Evolutionary conservation across 2,888 invertebrate genomes (phyloP), one percentile per base, ranked within the genome.

Genomic region (Parnassius apollo): DNA sequence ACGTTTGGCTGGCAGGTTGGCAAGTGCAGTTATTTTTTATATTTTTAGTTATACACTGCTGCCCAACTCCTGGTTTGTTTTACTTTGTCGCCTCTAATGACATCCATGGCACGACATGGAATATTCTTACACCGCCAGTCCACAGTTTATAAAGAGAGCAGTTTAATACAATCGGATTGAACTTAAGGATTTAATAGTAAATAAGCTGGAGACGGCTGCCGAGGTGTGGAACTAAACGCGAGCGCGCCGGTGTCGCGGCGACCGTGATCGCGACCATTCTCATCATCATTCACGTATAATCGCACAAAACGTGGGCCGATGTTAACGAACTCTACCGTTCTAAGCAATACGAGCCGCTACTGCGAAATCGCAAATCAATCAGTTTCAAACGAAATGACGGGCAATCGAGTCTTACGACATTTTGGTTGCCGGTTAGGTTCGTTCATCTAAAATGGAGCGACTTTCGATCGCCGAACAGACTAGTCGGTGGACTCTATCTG

Each of bases 121-220:
- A 25, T 25, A 25, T 25, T 25, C 25, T 25, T 25, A 25, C 2
- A 25, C 25, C 35, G 35, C 35, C 7, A 35, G 1, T 35, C 4
- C 0, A 3, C 48, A 7, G 3, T 11, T 44, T 44, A 44, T 11
- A 18, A 49, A 49, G 13, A 2, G 13, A 8, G 12, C 51, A n/a
- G 46, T 12, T 55, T 18, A 1, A 57, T 48, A 57, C 22, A 12
- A 42, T 60, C 18, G 18, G 18, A 18, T 18, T 18, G 1, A 18
- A 18, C 18, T 18, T 1, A 18, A 18, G 9, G 53, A 53, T 53
- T 52, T 12, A 44, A 58, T 44, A 58, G 58, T 46, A 52, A 59
- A 46, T 44, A 53, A 12, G 11, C 42, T 55, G 44, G 44, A 45
- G 44, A 59, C 53, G 42, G 42, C 13, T 59, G 42, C n/a, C 35